Percentiles rank a stretch among this genome's conserved stretches.
Conservation (phyloP, 2,797 vertebrate species). For the Arrhamphus sclerolepis region DNA sequence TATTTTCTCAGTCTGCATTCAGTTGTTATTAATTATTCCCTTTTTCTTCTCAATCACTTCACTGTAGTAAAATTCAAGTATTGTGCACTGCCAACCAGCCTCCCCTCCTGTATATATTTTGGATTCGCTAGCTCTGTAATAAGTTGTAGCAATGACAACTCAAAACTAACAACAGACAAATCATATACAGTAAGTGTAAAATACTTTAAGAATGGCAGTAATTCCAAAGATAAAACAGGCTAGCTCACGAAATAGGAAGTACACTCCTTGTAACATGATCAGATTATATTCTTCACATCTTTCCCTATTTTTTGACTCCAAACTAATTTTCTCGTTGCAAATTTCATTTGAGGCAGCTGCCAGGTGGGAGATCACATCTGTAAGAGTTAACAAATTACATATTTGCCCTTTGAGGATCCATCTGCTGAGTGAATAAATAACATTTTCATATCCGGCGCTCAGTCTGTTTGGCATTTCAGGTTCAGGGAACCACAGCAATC, state of each 20-base stretch:
- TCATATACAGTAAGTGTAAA: too few species aligned
- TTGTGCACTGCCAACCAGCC: too few species aligned
- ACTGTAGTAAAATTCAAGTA: too few species aligned
- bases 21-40: background rate
- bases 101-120: too few species aligned
- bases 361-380: conserved; percentile 32
- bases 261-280: conserved; percentile 4
- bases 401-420: conserved; percentile 70
- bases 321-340: conserved; percentile 25
- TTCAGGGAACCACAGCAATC: conserved; percentile 54
- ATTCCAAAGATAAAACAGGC: conserved; percentile 8
- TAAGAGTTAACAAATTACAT: conserved; percentile 63
- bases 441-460: conserved; percentile 58
- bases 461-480: conserved; percentile 63
- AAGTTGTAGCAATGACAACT: too few species aligned
- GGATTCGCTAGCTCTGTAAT: too few species aligned
- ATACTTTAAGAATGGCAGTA: background rate
- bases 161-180: too few species aligned
- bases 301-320: conserved; percentile 20
- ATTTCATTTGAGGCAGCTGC: conserved; percentile 36
- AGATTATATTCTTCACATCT: conserved; percentile 26
- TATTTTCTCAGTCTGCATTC: background rate
- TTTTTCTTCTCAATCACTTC: too few species aligned
- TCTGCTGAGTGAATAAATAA: conserved; percentile 64
- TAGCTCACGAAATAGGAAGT: conserved; percentile 6